Evolutionary conservation across 1,140 invertebrate genomes (phyloP), one percentile per base, ranked within the genome.

Genomic region (Dendrolimus punctatus): DNA sequence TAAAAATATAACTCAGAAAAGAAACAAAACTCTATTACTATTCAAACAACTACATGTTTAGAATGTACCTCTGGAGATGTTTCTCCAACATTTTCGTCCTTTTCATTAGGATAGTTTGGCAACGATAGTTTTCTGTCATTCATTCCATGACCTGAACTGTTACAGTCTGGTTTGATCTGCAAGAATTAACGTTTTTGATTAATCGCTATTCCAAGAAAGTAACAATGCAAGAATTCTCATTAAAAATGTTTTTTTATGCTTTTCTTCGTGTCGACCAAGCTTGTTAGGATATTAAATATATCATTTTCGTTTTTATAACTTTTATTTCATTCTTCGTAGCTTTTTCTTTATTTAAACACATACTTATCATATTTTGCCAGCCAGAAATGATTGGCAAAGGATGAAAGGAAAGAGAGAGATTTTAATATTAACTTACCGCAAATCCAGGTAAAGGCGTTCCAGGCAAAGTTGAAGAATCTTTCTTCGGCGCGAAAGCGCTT

Each of bases 361-460:
- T 23, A 23, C 23, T 23, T 23, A 23, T 23, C 23, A 23, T 23
- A 23, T 23, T 23, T 23, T 23, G 3, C 23, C 23, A 23, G 3
- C 23, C 23, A 23, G 23, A 23, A 23, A 23, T 23, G 23, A 23
- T 23, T 23, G 23, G 23, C 3, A 23, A 23, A 23, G 23, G 23
- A 3, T 23, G 23, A 23, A 23, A 23, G 23, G 1, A 23, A 23
- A 23, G 23, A 23, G 23, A 23, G 23, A 23, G 23, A 3, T 3
- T 46, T 37, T 10, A 6, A 46, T 46, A 8, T 49, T 0, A 8
- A 41, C 46, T 43, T 64, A 80, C 72, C 64, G 72, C 67, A 58
- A 75, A 68, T 48, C 60, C 68, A 6, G 88, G 88, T 47, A 88
- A 51, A 4, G 88, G 88, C 5, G 88, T 89, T 0, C 85, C 83